Conservation (phyloP, 2,797 vertebrate species). For the Xyrichtys novacula region DNA sequence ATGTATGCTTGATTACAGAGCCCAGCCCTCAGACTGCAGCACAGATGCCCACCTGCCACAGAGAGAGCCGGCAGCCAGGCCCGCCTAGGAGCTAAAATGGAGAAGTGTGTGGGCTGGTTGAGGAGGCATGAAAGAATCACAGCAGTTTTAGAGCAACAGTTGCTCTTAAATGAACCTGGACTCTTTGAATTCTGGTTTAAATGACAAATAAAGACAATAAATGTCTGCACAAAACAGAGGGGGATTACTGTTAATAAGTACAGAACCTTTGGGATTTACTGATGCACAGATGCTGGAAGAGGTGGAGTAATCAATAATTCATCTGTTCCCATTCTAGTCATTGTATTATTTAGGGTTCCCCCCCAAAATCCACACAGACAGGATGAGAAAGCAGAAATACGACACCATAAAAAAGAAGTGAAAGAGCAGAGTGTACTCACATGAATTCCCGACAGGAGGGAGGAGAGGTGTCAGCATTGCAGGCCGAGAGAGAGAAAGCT, state of each 20-base stretch:
- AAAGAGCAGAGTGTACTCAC: slow-evolving; percentile 75
- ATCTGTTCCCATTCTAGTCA: slow-evolving; percentile 54
- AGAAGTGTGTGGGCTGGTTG: slow-evolving; percentile 72
- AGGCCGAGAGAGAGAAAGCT: slow-evolving; percentile 45
- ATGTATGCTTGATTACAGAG: slow-evolving; percentile 56
- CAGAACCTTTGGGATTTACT: slow-evolving; percentile 37
- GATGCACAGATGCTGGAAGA: slow-evolving; percentile 56
- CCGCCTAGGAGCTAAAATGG: slow-evolving; percentile 74
- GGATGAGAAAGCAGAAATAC: slow-evolving; percentile 56
- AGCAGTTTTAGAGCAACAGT: slow-evolving; percentile 46
- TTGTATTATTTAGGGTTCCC: slow-evolving; percentile 48
- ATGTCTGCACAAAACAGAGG: neutral
- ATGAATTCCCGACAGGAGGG: slow-evolving; percentile 68
- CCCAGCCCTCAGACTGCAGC: slow-evolving; percentile 79
- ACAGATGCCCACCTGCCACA: slow-evolving; percentile 80
- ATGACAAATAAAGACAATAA: neutral
- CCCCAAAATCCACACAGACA: slow-evolving; percentile 37
- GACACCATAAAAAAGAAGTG: slow-evolving; percentile 22
- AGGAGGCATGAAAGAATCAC: slow-evolving; percentile 63
- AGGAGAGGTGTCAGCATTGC: slow-evolving; percentile 74
- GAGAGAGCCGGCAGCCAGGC: slow-evolving; percentile 60
- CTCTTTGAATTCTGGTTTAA: neutral
- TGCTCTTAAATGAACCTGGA: slow-evolving; percentile 15
- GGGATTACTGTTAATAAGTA: neutral
- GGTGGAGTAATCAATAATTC: slow-evolving; percentile 73